Evolutionary conservation across 2,113 vertebrate genomes (phyloP).

Genomic region (Tinamus guttatus): DNA sequence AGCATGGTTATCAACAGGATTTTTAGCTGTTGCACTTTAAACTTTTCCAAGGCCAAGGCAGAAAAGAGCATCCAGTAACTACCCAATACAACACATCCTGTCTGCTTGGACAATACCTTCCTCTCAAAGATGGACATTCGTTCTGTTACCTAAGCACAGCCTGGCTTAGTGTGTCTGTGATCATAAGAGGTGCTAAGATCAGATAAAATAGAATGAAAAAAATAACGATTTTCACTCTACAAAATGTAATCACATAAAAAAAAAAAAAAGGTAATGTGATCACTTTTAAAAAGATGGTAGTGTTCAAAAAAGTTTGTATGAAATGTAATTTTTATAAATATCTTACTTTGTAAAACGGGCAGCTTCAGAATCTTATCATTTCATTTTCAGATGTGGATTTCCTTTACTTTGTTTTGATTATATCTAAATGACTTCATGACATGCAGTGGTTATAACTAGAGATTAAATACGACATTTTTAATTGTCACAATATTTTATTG

Average conservation of each 20-base stretch:
- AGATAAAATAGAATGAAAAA: background rate
- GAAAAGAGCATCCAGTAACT: background rate
- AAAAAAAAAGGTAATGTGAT: too few relatives aligned
- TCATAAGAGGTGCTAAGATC: background rate
- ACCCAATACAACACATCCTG: fast-evolving
- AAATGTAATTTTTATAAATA: background rate
- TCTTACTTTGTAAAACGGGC: background rate
- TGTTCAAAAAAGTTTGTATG: background rate
- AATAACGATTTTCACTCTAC: background rate
- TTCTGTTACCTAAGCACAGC: background rate
- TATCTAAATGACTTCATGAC: background rate
- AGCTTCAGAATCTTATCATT: background rate
- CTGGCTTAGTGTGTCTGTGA: background rate
- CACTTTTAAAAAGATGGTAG: background rate
- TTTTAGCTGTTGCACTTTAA: background rate
- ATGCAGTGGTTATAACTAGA: fast-evolving
- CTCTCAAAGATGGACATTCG: background rate
- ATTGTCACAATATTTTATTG: background rate
- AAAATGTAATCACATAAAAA: fast-evolving
- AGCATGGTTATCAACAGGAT: background rate
- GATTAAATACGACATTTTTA: background rate
- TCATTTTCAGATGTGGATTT: too few relatives aligned
- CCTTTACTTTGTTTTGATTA: background rate
- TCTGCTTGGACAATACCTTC: fast-evolving
- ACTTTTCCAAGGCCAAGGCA: background rate